Conservation (phyloP, 2,888 invertebrate species). For the Chaitophorus viminalis region DNA sequence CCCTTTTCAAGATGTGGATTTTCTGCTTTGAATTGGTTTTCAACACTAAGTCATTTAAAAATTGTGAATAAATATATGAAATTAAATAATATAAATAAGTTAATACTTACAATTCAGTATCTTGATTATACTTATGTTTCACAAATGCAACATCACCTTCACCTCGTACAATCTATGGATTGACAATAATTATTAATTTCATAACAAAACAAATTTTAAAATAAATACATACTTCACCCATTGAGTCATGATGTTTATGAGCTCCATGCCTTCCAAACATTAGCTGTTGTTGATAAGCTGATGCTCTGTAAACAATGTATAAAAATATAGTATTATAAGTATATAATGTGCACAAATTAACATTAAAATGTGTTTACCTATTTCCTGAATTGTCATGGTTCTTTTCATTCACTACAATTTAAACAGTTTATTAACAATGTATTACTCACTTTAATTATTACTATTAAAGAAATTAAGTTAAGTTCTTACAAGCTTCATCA, state of each 20-base stretch:
- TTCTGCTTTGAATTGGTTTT: constrained; percentile 18
- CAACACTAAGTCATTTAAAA: constrained; percentile 44
- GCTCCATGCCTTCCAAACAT: constrained; percentile 53
- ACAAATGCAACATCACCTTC: constrained; percentile 25
- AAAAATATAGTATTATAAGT: not conserved
- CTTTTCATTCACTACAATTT: constrained; percentile 19
- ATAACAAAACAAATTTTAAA: not conserved
- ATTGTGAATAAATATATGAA: not conserved
- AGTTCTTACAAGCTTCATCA: constrained; percentile 5
- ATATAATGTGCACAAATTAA: not conserved
- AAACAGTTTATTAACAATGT: not conserved
- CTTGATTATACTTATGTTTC: constrained; percentile 28
- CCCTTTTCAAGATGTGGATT: constrained; percentile 20
- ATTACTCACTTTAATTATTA: no score
- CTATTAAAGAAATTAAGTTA: not conserved
- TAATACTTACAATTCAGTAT: constrained; percentile 29
- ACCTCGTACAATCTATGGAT: constrained; percentile 45
- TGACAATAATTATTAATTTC: not conserved
- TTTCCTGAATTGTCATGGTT: not conserved
- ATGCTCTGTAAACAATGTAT: constrained; percentile 1
- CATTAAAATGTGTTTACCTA: constrained; percentile 17
- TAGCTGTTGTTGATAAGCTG: constrained; percentile 25
- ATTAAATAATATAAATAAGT: not conserved
- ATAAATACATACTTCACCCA: constrained; percentile 41
- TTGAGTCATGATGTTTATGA: constrained; percentile 55